Evolutionary conservation across 2,113 vertebrate species (phyloP).

Genomic region (Nothobranchius furzeri): DNA sequence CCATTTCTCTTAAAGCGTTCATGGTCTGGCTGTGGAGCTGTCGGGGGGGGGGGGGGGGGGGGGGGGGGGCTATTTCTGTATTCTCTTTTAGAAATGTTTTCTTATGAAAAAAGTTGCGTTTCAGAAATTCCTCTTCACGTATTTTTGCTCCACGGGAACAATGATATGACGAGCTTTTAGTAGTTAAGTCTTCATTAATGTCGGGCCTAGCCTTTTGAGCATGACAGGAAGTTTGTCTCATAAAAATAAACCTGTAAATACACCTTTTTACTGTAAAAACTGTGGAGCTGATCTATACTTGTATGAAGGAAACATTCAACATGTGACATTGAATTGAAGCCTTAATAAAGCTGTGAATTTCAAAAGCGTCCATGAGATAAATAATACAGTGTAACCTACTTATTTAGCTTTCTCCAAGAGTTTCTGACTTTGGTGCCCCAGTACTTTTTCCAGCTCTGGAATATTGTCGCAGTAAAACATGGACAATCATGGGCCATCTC

Average conservation of each 20-base stretch:
- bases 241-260: too few relatives aligned
- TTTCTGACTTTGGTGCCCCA: slow-evolving; percentile 5
- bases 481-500: too few relatives aligned
- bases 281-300: too few relatives aligned
- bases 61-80: slow-evolving; percentile 7
- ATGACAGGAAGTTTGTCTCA: too few relatives aligned
- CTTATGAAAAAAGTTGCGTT: slow-evolving; percentile 18
- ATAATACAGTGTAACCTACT: slow-evolving; percentile 38
- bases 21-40: neutral
- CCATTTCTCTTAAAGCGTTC: slow-evolving; percentile 15
- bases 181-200: too few relatives aligned
- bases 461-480: too few relatives aligned
- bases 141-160: slow-evolving; percentile 2
- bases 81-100: slow-evolving; percentile 22
- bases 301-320: too few relatives aligned
- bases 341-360: slow-evolving; percentile 41
- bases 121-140: slow-evolving; percentile 22
- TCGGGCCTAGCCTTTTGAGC: too few relatives aligned
- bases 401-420: neutral
- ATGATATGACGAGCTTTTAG: neutral
- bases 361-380: slow-evolving; percentile 36
- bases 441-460: slow-evolving; percentile 31
- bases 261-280: too few relatives aligned
- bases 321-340: too few relatives aligned
- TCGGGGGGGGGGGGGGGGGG: slow-evolving; percentile 11